Evolutionary conservation across 2,888 invertebrate genomes (phyloP).

Genomic region (Anarsia innoxiella): DNA sequence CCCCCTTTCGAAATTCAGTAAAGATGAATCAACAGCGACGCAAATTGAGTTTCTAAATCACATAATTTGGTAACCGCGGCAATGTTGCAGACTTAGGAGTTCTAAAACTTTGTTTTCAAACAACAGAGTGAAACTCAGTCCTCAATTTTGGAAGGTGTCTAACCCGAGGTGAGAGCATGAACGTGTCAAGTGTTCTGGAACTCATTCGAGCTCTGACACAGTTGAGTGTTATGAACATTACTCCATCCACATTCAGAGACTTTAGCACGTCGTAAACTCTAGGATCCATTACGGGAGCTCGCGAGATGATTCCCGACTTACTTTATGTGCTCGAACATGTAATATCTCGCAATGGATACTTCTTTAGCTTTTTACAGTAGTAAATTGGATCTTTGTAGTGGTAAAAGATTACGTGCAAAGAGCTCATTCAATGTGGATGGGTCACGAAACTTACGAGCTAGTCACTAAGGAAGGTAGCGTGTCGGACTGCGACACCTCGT

Average conservation of each 20-base stretch:
- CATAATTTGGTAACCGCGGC: constrained; percentile 9
- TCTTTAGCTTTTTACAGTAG: constrained; percentile 18
- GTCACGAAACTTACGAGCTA: constrained; percentile 26
- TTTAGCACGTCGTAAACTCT: constrained; percentile 63
- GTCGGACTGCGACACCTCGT: constrained; percentile 34
- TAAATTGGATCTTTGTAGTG: constrained; percentile 12
- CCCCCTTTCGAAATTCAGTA: constrained; percentile 23
- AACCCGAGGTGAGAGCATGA: constrained; percentile 31
- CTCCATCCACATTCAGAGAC: constrained; percentile 44
- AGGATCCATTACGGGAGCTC: constrained; percentile 49
- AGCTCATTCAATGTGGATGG: constrained; percentile 24
- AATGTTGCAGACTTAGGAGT: constrained; percentile 11
- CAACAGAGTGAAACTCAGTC: constrained; percentile 17
- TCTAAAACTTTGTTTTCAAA: constrained; percentile 13
- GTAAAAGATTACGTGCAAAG: constrained; percentile 25
- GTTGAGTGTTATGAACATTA: constrained; percentile 52
- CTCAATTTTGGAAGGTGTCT: constrained; percentile 29
- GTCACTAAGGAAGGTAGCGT: constrained; percentile 21
- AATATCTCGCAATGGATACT: constrained; percentile 33
- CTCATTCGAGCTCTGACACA: constrained; percentile 43
- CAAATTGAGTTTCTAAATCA: constrained; percentile 9
- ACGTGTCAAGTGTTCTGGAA: constrained; percentile 45
- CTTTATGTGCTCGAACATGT: constrained; percentile 32
- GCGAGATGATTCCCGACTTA: constrained; percentile 39
- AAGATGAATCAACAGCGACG: constrained; percentile 3